A percentile compares a stretch with the other conserved stretches of the same genome.
Evolutionary conservation across 1,140 invertebrate genomes (phyloP).

Genomic region (Pachyrhynchus sulphureomaculatus): DNA sequence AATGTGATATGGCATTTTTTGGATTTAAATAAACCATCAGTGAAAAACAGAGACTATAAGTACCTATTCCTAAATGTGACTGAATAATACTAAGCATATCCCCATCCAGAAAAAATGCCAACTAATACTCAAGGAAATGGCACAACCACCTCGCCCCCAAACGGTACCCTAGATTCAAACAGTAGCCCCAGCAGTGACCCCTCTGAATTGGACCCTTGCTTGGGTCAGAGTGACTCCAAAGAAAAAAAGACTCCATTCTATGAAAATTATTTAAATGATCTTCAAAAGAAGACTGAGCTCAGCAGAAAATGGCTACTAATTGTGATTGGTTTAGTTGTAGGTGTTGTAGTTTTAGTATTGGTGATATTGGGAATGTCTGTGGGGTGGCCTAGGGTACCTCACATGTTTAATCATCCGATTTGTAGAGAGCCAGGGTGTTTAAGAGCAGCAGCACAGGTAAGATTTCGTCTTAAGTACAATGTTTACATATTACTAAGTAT

Average conservation of each 20-base stretch:
- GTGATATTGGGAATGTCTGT: constrained; percentile 47
- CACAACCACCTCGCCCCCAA: not conserved
- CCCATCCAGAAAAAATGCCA: too few relatives aligned
- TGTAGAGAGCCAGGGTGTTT: constrained; percentile 45
- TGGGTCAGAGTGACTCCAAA: constrained; percentile 25
- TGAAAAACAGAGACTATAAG: too few relatives aligned
- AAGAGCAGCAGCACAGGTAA: constrained; percentile 47
- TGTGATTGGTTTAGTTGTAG: constrained; percentile 40
- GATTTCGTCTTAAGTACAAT: not conserved
- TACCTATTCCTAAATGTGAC: too few relatives aligned
- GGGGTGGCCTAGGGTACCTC: constrained; percentile 46
- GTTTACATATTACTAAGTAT: not conserved
- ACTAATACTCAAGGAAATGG: too few relatives aligned
- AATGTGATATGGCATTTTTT: too few relatives aligned
- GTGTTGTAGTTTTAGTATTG: constrained; percentile 43
- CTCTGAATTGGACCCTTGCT: constrained; percentile 38
- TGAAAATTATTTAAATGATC: constrained; percentile 22
- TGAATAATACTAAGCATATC: too few relatives aligned
- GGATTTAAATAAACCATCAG: too few relatives aligned
- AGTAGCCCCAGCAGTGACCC: not conserved
- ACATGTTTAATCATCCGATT: constrained; percentile 41
- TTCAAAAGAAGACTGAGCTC: constrained; percentile 46
- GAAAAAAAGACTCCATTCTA: constrained; percentile 10
- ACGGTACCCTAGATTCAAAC: not conserved
- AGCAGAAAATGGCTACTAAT: constrained; percentile 40